phyloP scores from a whole-genome alignment of 2,113 vertebrate species.

The Turdus rufiventris region DNA sequence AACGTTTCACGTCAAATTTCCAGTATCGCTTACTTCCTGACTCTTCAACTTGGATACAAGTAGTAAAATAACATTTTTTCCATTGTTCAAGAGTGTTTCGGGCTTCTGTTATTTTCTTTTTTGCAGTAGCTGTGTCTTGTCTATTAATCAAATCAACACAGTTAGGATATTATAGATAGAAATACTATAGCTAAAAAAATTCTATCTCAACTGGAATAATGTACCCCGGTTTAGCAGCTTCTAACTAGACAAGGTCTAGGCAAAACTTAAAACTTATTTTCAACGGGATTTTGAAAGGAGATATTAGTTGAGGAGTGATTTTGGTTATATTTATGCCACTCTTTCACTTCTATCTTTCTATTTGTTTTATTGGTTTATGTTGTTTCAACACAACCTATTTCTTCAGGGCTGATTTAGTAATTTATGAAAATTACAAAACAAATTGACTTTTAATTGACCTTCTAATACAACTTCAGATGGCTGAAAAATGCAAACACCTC shows the following conservation, averaged over 20 bases:
- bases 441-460: background rate
- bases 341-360: background rate
- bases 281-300: background rate
- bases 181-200: background rate
- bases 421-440: background rate
- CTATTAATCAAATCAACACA: slow-evolving; percentile 63
- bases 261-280: background rate
- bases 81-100: slow-evolving; percentile 81
- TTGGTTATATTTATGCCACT: background rate
- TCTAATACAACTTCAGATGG: background rate
- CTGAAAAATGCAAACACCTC: background rate
- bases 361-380: background rate
- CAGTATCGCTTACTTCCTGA: slow-evolving; percentile 79
- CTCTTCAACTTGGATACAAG: slow-evolving; percentile 84
- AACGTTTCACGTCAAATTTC: slow-evolving; percentile 90
- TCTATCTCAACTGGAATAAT: background rate
- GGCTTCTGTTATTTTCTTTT: slow-evolving; percentile 76
- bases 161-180: background rate
- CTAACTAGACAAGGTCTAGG: background rate
- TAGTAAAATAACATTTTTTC: slow-evolving; percentile 85
- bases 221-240: background rate
- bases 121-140: slow-evolving; percentile 74
- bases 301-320: background rate
- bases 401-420: background rate
- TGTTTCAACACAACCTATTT: background rate